Percentiles rank a stretch among this genome's conserved stretches.
These are phyloP conservation scores for Dolichopus griseipennis DNA, from an alignment of 2,888 invertebrate genomes.

Conservation along the genomic window DNA sequence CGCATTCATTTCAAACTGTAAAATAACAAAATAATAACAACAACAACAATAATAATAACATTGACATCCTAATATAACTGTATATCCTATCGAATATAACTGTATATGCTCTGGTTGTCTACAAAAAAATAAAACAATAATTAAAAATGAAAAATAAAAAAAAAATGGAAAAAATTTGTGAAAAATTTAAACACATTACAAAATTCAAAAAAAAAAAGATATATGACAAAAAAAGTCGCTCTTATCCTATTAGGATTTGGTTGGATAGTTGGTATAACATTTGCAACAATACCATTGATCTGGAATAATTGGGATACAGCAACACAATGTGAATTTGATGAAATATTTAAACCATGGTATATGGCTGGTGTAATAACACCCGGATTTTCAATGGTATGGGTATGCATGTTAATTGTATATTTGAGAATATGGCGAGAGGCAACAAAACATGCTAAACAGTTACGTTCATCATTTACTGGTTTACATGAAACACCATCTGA, in stretches of 20 bases:
- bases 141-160: no score
- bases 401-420: conserved; percentile 65
- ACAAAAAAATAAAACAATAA: no score
- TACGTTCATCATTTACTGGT: conserved; percentile 52
- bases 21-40: no score
- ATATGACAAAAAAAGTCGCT: conserved; percentile 62
- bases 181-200: no score
- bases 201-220: conserved; percentile 33
- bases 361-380: conserved; percentile 53
- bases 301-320: conserved; percentile 67
- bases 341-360: conserved; percentile 48
- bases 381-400: conserved; percentile 63
- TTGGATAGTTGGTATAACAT: conserved; percentile 57
- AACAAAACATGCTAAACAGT: conserved; percentile 58
- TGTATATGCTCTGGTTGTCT: no score
- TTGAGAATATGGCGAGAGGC: conserved; percentile 73
- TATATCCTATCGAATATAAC: no score
- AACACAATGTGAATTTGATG: conserved; percentile 58
- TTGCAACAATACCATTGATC: conserved; percentile 62
- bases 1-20: no score
- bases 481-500: conserved; percentile 52
- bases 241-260: conserved; percentile 54
- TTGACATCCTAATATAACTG: no score
- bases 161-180: not conserved
- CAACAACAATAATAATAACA: no score